These are phyloP conservation scores for Limnodromus scolopaceus DNA, from an alignment of 2,797 vertebrate genomes.

Conservation along the genomic window DNA sequence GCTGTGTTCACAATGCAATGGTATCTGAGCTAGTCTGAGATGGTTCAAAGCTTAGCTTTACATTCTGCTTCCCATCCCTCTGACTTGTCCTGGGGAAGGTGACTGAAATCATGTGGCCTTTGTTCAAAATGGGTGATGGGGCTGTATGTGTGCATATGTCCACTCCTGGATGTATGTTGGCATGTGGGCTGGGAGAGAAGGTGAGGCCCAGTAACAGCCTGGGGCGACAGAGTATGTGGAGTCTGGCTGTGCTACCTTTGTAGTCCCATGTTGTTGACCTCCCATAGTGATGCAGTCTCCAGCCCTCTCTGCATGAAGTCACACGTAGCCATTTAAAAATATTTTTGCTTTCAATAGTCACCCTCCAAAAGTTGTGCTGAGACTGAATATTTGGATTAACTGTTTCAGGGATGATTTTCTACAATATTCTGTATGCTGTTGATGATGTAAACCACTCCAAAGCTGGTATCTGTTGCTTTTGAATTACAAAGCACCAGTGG, in stretches of 20 bases:
- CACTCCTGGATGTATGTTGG: neutral
- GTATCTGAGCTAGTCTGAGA: neutral
- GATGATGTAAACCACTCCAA: neutral
- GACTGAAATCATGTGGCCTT: neutral
- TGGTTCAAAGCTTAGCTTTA: neutral
- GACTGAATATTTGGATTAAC: neutral
- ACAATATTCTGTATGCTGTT: neutral
- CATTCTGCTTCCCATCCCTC: neutral
- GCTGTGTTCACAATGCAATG: neutral
- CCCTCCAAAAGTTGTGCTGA: neutral
- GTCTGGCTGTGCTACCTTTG: neutral
- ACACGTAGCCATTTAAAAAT: neutral
- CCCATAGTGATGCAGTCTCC: neutral
- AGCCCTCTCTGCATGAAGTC: neutral
- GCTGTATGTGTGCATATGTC: accelerated
- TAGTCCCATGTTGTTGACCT: neutral
- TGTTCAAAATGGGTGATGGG: neutral
- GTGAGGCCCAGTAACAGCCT: neutral
- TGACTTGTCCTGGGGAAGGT: neutral
- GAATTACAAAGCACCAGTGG: neutral
- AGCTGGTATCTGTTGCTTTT: neutral
- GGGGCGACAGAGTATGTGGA: neutral
- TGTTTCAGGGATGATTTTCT: neutral
- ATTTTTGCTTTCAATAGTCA: neutral
- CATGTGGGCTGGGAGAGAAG: accelerated